Conservation (phyloP, 2,888 invertebrate species). For the Pterobdella sp. region DNA sequence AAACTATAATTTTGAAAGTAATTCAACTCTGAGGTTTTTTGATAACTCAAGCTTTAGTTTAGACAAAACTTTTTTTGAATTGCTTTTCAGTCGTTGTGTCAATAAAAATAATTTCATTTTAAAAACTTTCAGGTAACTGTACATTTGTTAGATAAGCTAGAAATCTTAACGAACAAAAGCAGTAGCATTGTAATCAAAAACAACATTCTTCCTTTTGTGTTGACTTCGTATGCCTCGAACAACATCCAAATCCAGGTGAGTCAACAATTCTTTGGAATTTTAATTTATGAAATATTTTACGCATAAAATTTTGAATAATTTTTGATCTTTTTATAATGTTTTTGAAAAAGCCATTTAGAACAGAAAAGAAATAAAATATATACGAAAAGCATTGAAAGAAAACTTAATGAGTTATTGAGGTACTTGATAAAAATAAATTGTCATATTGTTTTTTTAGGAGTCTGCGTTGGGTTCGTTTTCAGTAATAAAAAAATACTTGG, state of each 20-base stretch:
- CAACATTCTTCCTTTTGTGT: constrained; percentile 78
- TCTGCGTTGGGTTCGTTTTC: constrained; percentile 79
- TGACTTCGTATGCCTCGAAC: constrained; percentile 75
- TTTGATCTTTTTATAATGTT: constrained; percentile 38
- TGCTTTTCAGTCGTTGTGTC: too few relatives aligned
- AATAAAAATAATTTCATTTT: background rate
- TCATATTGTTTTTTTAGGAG: constrained; percentile 77
- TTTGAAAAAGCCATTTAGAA: constrained; percentile 81
- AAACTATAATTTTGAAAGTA: too few relatives aligned
- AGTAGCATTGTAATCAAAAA: constrained; percentile 68
- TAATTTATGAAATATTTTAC: background rate
- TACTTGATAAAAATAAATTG: constrained; percentile 80
- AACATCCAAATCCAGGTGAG: constrained; percentile 78
- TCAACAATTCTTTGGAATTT: too few relatives aligned
- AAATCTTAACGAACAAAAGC: constrained; percentile 78
- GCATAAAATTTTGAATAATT: background rate
- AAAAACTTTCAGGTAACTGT: constrained; percentile 66
- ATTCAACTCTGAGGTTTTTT: too few relatives aligned
- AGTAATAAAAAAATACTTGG: constrained; percentile 73
- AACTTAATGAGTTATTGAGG: constrained; percentile 76
- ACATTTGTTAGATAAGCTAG: constrained; percentile 77
- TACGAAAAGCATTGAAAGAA: constrained; percentile 70
- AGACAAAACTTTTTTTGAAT: too few relatives aligned
- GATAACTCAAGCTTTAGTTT: too few relatives aligned
- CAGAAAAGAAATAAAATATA: constrained; percentile 74